Conservation (phyloP, 2,113 vertebrate genomes). For the Paedocypris sp. region DNA sequence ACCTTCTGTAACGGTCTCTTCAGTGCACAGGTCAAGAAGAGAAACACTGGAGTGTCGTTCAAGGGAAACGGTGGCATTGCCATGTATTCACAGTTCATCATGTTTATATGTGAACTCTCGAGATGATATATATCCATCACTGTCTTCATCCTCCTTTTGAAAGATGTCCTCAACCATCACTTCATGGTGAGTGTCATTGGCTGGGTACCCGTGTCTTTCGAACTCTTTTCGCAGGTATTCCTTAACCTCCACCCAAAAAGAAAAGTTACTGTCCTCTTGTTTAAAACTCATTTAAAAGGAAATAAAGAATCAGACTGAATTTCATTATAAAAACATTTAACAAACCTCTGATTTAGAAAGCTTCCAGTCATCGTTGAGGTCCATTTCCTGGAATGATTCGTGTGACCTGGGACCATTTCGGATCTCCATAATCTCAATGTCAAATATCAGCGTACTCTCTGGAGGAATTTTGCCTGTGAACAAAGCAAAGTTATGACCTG, state of each 20-base stretch:
- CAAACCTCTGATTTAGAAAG: slow-evolving; percentile 84
- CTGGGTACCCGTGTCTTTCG: slow-evolving; percentile 76
- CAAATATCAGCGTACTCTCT: slow-evolving; percentile 84
- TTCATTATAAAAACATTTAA: not conserved
- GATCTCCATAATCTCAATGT: slow-evolving; percentile 85
- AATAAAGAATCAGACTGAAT: not conserved
- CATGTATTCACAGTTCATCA: slow-evolving; percentile 73
- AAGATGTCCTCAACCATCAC: slow-evolving; percentile 87
- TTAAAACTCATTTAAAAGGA: not conserved
- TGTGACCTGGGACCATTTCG: slow-evolving; percentile 91
- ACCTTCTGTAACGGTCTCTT: not conserved
- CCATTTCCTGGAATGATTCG: slow-evolving; percentile 96
- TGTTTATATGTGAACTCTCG: slow-evolving; percentile 93
- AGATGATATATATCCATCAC: slow-evolving; percentile 88
- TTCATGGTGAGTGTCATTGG: slow-evolving; percentile 89
- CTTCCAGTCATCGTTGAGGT: slow-evolving; percentile 95
- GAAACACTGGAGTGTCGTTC: not conserved
- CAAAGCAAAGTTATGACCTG: not conserved
- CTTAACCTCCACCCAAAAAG: slow-evolving; percentile 71
- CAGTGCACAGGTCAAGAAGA: not conserved
- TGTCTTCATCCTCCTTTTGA: slow-evolving; percentile 86
- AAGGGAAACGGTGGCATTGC: not conserved
- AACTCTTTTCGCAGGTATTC: slow-evolving; percentile 87
- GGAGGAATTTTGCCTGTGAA: slow-evolving; percentile 87
- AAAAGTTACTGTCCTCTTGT: no score